Conservation (phyloP, 30 jellyfish, hydroid and myxozoan genomes). For the Aurelia sp. region DNA sequence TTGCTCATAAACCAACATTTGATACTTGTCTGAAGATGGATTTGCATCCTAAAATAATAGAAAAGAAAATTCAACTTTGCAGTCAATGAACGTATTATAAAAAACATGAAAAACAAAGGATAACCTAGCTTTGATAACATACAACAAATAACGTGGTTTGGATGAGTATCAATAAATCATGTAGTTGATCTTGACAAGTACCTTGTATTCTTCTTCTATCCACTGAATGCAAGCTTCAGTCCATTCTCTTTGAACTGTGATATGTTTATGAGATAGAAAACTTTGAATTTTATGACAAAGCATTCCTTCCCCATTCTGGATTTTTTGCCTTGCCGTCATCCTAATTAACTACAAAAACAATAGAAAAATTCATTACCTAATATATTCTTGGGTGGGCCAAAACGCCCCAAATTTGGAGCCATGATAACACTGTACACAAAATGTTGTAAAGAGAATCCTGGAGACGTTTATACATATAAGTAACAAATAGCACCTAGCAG, state of each 20-base stretch:
- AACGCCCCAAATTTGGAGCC: no score
- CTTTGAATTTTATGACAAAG: no score
- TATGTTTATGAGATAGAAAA: conserved; percentile 32
- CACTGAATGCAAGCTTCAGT: conserved; percentile 88
- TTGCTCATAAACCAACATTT: conserved; percentile 84
- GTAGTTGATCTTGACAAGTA: not conserved
- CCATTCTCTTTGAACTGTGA: conserved; percentile 87
- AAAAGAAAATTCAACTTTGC: not conserved
- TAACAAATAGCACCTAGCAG: no score
- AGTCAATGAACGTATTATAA: not conserved
- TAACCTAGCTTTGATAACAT: not conserved
- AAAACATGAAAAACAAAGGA: not conserved
- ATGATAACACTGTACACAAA: no score
- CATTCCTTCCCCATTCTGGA: no score
- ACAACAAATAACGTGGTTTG: not conserved
- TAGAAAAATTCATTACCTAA: no score
- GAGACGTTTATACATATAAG: no score
- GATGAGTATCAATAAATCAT: not conserved
- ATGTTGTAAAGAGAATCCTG: no score
- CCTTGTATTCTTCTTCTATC: conserved; percentile 78
- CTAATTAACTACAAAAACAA: no score
- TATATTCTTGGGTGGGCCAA: no score
- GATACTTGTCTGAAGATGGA: conserved; percentile 4
- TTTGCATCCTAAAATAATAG: conserved; percentile 13
- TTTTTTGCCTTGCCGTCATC: no score